These are phyloP conservation scores for Zaprionus ghesquierei DNA, from an alignment of 1,140 invertebrate species.

Conservation along the genomic window DNA sequence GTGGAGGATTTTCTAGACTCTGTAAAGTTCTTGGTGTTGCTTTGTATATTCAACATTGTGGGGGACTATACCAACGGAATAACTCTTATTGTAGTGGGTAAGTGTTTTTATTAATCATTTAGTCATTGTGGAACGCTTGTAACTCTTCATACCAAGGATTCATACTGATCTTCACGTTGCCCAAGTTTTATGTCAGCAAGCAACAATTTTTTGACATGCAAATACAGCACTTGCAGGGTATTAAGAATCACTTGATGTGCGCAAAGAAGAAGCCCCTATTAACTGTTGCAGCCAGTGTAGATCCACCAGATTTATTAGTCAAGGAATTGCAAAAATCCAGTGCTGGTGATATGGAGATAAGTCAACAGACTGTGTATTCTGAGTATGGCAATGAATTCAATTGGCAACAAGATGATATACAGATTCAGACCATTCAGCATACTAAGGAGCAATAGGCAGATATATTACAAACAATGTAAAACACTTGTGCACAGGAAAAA, in stretches of 20 bases:
- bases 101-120: conserved; percentile 4
- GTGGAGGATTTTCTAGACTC: conserved; percentile 51
- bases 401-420: conserved; percentile 1
- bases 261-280: neutral
- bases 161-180: conserved; percentile 53
- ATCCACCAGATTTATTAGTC: neutral
- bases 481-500: neutral
- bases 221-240: conserved; percentile 9
- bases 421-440: neutral
- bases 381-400: neutral
- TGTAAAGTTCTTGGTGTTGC: conserved; percentile 35
- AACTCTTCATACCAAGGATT: conserved; percentile 11
- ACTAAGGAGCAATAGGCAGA: neutral
- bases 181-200: conserved; percentile 54
- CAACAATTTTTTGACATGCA: conserved; percentile 31
- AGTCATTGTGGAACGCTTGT: neutral
- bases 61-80: conserved; percentile 57
- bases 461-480: neutral
- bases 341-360: neutral
- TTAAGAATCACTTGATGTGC: conserved; percentile 5
- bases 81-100: conserved; percentile 51
- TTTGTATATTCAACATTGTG: conserved; percentile 48
- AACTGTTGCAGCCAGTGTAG: conserved; percentile 9
- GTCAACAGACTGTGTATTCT: neutral
- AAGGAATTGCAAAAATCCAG: neutral